Evolutionary conservation across 2,888 invertebrate species (phyloP).

Genomic region (Drosophila monieri): DNA sequence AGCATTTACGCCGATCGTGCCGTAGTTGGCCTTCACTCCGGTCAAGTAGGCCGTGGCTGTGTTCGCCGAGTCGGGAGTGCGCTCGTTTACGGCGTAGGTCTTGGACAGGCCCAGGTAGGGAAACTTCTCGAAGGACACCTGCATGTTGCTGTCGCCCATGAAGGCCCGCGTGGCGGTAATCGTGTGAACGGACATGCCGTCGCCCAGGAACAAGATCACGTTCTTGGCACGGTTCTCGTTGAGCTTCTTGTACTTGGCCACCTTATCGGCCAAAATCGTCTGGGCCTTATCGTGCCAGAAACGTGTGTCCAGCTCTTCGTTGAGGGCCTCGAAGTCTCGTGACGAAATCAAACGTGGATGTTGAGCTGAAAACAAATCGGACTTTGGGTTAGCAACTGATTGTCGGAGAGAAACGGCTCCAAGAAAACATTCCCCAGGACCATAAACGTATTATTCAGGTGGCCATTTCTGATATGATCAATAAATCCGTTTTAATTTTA

Average conservation of each 20-base stretch:
- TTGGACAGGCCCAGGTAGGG: conserved; percentile 85
- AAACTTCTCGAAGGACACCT: conserved; percentile 87
- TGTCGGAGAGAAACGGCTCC: conserved; percentile 1
- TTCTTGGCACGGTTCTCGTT: conserved; percentile 85
- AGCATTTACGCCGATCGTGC: conserved; percentile 90
- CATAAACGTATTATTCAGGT: conserved; percentile 16
- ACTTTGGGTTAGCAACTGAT: conserved; percentile 38
- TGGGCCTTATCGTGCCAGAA: conserved; percentile 82
- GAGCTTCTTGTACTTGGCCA: conserved; percentile 54
- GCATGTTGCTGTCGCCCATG: conserved; percentile 87
- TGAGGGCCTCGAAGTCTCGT: conserved; percentile 52
- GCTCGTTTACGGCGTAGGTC: conserved; percentile 90
- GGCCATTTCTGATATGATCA: conserved; percentile 1
- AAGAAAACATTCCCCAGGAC: conserved; percentile 6
- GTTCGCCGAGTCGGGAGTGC: conserved; percentile 93
- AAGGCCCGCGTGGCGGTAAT: conserved; percentile 87
- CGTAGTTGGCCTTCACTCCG: conserved; percentile 91
- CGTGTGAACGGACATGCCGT: conserved; percentile 90
- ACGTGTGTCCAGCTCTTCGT: conserved; percentile 68
- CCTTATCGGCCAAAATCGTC: conserved; percentile 64
- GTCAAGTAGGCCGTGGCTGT: conserved; percentile 91
- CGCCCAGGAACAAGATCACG: conserved; percentile 89
- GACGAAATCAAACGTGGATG: conserved; percentile 62
- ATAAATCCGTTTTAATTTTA: conserved; percentile 41
- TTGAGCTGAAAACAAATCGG: conserved; percentile 46